Percentiles rank a stretch among this genome's conserved stretches.
Evolutionary conservation across 1,140 invertebrate species (phyloP).

Genomic region (Drosophila miranda): DNA sequence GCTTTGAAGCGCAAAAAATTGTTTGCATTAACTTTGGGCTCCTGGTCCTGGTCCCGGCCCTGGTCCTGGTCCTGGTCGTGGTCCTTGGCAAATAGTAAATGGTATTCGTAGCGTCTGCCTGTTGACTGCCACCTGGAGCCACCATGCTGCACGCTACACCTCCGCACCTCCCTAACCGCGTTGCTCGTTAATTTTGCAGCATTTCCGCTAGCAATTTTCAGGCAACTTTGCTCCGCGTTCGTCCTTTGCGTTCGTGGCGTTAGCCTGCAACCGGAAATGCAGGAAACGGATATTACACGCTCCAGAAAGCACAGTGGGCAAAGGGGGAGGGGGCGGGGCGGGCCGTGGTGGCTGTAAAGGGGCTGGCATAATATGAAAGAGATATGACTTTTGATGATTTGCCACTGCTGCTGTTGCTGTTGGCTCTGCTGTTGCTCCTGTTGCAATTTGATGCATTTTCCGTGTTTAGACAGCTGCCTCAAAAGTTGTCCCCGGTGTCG

Average conservation of each 20-base stretch:
- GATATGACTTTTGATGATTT: conserved; percentile 74
- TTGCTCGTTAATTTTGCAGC: conserved; percentile 79
- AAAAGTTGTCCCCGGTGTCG: conserved; percentile 21
- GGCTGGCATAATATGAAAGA: conserved; percentile 67
- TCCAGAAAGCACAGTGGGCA: conserved; percentile 65
- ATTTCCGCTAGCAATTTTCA: conserved; percentile 77
- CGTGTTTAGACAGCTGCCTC: conserved; percentile 67
- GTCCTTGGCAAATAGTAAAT: conserved; percentile 11
- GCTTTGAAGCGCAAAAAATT: conserved; percentile 37
- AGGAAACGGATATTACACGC: conserved; percentile 80
- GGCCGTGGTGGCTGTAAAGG: conserved; percentile 1
- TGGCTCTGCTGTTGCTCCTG: conserved; percentile 13
- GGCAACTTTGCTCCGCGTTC: conserved; percentile 34
- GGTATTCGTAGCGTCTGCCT: conserved; percentile 6
- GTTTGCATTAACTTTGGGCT: conserved; percentile 59
- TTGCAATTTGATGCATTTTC: conserved; percentile 66
- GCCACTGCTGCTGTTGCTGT: background rate
- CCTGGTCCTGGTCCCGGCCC: background rate
- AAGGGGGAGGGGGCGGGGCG: background rate
- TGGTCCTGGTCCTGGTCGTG: background rate
- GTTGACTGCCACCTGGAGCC: conserved; percentile 35
- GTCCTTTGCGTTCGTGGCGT: background rate
- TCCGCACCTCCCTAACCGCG: conserved; percentile 19
- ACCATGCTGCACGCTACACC: background rate
- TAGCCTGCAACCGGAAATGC: conserved; percentile 73